These are phyloP conservation scores for Platysternon megacephalum DNA, from an alignment of 2,113 vertebrate genomes.

Conservation along the genomic window DNA sequence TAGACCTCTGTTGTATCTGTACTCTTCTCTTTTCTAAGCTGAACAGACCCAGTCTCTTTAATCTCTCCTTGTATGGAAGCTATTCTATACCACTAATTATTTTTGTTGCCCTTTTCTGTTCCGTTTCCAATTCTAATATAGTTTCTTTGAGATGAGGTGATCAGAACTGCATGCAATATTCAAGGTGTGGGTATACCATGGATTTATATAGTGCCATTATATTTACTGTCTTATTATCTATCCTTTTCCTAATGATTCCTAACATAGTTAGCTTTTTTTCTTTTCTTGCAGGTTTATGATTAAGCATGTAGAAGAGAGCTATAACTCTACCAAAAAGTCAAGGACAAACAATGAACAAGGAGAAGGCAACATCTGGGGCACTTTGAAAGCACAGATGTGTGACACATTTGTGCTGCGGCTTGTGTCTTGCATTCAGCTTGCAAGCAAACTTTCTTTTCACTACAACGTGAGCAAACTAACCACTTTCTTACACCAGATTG, in stretches of 20 bases:
- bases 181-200: background rate
- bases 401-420: slow-evolving; percentile 83
- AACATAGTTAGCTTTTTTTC: background rate
- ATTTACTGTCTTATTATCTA: background rate
- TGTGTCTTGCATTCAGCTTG: slow-evolving; percentile 90
- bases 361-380: slow-evolving; percentile 61
- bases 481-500: fast-evolving
- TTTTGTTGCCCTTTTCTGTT: background rate
- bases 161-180: background rate
- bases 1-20: background rate
- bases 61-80: background rate
- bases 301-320: slow-evolving; percentile 80
- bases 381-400: slow-evolving; percentile 74
- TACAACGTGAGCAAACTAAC: slow-evolving; percentile 78
- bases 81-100: background rate
- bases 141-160: background rate
- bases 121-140: background rate
- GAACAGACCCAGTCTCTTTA: background rate
- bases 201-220: background rate
- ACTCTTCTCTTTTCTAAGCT: background rate
- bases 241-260: background rate
- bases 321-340: slow-evolving; percentile 9
- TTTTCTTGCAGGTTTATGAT: slow-evolving; percentile 88
- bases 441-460: slow-evolving; percentile 91
- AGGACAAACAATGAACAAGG: background rate